A percentile compares a stretch with the other conserved stretches of the same genome.
phyloP scores from a whole-genome alignment of 1,140 invertebrate genomes.

The Paraescarpia echinospica region DNA sequence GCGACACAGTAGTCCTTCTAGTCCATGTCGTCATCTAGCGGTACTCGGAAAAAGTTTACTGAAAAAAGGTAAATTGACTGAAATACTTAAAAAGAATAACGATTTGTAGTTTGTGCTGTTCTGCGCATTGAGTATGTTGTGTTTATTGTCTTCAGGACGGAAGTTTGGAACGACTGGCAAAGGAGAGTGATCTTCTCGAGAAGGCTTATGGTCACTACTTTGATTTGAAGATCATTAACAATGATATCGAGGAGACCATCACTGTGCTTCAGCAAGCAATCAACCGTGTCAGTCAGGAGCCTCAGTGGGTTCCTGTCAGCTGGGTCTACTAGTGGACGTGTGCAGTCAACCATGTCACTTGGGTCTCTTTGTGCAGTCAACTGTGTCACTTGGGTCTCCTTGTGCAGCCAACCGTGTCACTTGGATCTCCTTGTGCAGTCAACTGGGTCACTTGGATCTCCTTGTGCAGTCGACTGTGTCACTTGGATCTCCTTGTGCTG shows the following conservation, averaged over 20 bases:
- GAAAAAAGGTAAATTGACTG: too few relatives aligned
- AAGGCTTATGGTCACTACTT: constrained; percentile 97
- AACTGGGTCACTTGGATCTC: too few relatives aligned
- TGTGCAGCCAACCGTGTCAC: neutral
- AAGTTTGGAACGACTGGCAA: constrained; percentile 89
- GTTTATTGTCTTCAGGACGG: constrained; percentile 62
- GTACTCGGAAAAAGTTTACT: too few relatives aligned
- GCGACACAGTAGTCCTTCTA: too few relatives aligned
- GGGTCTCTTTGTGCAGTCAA: neutral
- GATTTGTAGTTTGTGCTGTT: neutral
- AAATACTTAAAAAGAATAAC: neutral
- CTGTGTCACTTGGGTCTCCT: constrained; percentile 12
- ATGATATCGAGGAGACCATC: constrained; percentile 99
- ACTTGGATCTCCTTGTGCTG: too few relatives aligned
- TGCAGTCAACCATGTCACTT: constrained; percentile 28
- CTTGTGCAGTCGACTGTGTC: too few relatives aligned
- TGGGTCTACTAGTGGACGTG: constrained; percentile 54
- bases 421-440: neutral
- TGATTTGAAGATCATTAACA: constrained; percentile 97
- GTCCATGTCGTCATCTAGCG: too few relatives aligned
- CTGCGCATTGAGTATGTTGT: neutral
- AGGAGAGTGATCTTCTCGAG: constrained; percentile 92
- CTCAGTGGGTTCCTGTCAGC: constrained; percentile 82
- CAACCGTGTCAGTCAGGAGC: constrained; percentile 82
- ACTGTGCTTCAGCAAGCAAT: constrained; percentile 85